Conservation (phyloP, 2,888 invertebrate species). For the Orchesellides sinensis region DNA sequence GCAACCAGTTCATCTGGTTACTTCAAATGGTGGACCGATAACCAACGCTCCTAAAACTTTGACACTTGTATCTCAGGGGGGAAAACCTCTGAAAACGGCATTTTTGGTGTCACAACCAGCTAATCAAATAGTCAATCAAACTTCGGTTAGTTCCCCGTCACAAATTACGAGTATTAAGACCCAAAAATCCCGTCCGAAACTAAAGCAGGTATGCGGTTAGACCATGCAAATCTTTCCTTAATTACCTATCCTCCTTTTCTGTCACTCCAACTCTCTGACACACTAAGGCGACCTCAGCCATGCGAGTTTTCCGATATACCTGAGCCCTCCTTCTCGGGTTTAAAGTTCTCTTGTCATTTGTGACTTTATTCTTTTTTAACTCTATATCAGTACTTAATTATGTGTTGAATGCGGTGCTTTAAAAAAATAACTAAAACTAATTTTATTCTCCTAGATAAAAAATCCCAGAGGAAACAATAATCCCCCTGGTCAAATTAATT, state of each 20-base stretch:
- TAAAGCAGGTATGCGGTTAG: constrained; percentile 39
- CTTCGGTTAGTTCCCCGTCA: constrained; percentile 68
- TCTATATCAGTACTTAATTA: background rate
- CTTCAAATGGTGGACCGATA: constrained; percentile 44
- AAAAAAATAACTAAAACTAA: background rate
- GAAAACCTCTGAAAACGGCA: constrained; percentile 47
- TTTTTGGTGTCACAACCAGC: constrained; percentile 59
- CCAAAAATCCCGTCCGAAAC: constrained; percentile 67
- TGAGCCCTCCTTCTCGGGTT: constrained; percentile 16
- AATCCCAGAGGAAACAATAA: constrained; percentile 79
- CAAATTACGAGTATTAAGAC: constrained; percentile 66
- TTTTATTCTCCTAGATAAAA: constrained; percentile 49
- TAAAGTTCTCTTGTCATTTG: constrained; percentile 13
- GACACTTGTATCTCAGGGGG: constrained; percentile 55
- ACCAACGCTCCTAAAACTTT: constrained; percentile 50
- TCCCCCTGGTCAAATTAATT: constrained; percentile 93
- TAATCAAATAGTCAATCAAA: constrained; percentile 52
- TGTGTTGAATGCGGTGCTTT: background rate
- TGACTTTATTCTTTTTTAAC: background rate
- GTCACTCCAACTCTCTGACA: constrained; percentile 5
- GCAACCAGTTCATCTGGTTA: constrained; percentile 40
- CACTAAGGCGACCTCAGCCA: constrained; percentile 47
- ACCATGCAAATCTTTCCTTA: constrained; percentile 22
- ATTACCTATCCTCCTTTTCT: constrained; percentile 12
- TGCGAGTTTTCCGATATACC: constrained; percentile 26